These are phyloP conservation scores for Corvus cornix DNA, from an alignment of 2,113 vertebrate genomes.

Conservation along the genomic window DNA sequence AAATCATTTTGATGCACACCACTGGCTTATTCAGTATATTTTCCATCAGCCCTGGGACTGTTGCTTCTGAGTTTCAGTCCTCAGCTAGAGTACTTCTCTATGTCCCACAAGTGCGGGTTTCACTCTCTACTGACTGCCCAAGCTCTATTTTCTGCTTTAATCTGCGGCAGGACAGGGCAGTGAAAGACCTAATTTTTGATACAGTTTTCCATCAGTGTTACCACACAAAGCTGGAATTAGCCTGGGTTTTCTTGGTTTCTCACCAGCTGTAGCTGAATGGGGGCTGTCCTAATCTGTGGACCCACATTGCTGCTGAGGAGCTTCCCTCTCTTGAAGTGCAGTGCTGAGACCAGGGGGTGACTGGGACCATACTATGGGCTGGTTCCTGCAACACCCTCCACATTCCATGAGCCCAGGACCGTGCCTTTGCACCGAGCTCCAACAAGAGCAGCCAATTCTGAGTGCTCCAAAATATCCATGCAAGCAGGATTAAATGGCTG, in stretches of 20 bases:
- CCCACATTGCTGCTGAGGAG: rapidly evolving
- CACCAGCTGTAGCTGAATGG: rapidly evolving
- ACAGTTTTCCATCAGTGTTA: neutral
- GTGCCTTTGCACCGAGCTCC: neutral
- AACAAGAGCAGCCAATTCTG: rapidly evolving
- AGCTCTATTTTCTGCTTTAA: neutral
- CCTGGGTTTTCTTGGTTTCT: neutral
- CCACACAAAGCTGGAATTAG: neutral
- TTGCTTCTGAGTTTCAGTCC: neutral
- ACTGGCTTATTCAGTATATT: neutral
- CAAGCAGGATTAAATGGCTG: neutral
- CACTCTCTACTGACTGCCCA: neutral
- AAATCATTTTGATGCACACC: rapidly evolving
- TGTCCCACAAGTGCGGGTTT: neutral
- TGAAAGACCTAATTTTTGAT: neutral
- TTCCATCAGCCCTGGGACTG: neutral
- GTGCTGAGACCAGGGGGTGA: rapidly evolving
- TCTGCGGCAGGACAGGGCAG: neutral
- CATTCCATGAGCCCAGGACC: rapidly evolving
- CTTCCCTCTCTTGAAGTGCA: neutral
- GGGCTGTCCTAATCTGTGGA: rapidly evolving
- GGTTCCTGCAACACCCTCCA: neutral
- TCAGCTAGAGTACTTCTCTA: neutral
- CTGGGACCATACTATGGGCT: rapidly evolving
- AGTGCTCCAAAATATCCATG: neutral